phyloP scores from a whole-genome alignment of 2,888 invertebrate species.

The Sphaerophoria taeniata region DNA sequence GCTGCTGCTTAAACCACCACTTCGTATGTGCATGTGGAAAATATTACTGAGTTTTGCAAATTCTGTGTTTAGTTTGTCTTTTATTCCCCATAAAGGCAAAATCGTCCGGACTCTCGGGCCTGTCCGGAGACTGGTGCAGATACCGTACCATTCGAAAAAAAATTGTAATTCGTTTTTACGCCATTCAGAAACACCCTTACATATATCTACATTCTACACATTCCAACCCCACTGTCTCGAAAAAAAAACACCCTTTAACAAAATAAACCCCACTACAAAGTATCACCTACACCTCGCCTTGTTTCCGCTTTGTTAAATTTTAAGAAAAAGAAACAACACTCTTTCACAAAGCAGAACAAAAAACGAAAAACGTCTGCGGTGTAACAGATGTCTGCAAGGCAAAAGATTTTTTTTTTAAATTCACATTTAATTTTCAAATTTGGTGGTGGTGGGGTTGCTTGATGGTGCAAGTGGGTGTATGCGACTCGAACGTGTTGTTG shows the following conservation, averaged over 20 bases:
- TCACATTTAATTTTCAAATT: slow-evolving; percentile 16
- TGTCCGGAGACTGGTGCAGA: too few species aligned
- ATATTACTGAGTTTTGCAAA: too few species aligned
- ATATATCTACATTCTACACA: too few species aligned
- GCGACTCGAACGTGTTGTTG: not conserved
- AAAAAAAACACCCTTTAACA: slow-evolving; percentile 16
- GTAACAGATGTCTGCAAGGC: slow-evolving; percentile 65
- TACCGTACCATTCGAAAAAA: too few species aligned
- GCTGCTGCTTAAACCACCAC: too few species aligned
- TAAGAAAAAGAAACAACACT: slow-evolving; percentile 27
- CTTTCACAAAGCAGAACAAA: slow-evolving; percentile 15
- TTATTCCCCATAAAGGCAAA: too few species aligned
- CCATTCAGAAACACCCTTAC: too few species aligned
- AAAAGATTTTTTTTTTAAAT: slow-evolving; percentile 40
- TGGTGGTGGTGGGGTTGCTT: not conserved
- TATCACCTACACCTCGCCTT: slow-evolving; percentile 19
- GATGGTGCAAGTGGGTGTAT: not conserved
- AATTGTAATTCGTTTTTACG: too few species aligned
- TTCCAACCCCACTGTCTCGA: slow-evolving; percentile 15
- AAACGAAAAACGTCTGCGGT: slow-evolving; percentile 46
- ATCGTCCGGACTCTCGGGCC: too few species aligned
- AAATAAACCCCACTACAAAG: slow-evolving; percentile 10
- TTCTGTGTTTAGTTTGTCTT: too few species aligned
- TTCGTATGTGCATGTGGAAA: too few species aligned
- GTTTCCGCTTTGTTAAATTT: slow-evolving; percentile 29